A percentile compares a stretch with the other conserved stretches of the same genome.
These are phyloP conservation scores for Anniella stebbinsi DNA, from an alignment of 2,797 vertebrate species.

Conservation along the genomic window DNA sequence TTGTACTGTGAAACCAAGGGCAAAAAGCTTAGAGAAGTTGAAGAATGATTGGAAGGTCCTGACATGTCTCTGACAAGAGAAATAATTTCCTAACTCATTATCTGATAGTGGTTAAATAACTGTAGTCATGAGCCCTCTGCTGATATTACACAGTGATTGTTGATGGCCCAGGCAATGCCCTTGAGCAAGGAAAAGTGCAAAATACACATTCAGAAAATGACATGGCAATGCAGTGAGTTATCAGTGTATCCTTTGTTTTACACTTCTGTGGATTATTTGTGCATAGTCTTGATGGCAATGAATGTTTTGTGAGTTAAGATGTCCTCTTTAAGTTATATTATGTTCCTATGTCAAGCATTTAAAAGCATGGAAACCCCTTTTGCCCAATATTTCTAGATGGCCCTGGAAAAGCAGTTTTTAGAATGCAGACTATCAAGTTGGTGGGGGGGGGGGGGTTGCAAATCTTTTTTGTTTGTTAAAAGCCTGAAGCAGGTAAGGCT, in stretches of 20 bases:
- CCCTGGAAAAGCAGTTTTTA: conserved; percentile 30
- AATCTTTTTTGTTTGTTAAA: neutral
- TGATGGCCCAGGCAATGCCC: fast-evolving
- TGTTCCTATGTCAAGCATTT: neutral
- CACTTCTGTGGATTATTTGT: neutral
- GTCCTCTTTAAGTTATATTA: conserved; percentile 6
- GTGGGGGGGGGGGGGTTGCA: neutral
- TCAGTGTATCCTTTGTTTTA: fast-evolving
- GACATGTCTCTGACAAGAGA: conserved; percentile 4
- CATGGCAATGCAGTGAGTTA: neutral
- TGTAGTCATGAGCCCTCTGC: conserved; percentile 7
- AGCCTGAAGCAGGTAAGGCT: conserved; percentile 18
- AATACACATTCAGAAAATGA: neutral
- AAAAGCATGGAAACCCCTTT: neutral
- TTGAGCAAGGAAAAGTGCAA: neutral
- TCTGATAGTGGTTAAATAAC: conserved; percentile 14
- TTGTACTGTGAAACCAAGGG: conserved; percentile 12
- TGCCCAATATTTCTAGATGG: conserved; percentile 27
- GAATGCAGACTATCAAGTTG: conserved; percentile 11
- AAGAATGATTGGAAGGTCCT: conserved; percentile 22
- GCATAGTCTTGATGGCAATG: conserved; percentile 22
- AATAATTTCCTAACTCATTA: conserved; percentile 24
- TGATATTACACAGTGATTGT: neutral
- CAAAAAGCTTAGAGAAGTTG: neutral
- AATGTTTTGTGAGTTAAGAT: neutral